Evolutionary conservation across 2,888 invertebrate genomes (phyloP), one percentile per base, ranked within the genome.

Genomic region (Eretmocerus hayati): DNA sequence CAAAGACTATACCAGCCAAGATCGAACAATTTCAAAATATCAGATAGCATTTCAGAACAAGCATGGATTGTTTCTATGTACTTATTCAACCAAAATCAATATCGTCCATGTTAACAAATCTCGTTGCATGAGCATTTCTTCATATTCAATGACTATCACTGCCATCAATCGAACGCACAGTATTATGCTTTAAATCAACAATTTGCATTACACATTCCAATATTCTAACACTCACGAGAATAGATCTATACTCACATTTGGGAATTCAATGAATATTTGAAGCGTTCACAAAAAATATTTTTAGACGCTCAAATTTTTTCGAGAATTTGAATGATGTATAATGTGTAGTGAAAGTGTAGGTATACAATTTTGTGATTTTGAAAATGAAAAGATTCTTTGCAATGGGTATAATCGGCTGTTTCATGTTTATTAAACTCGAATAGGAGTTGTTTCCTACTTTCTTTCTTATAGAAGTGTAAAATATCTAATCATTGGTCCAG

Each of bases 401-500:
- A 30, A 46, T 53, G 36, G 42, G 38, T n/a, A n/a, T n/a, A n/a
- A n/a, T n/a, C n/a, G n/a, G n/a, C 26, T 36, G 21, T 16, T 21
- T 42, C 22, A n/a, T n/a, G n/a, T 50, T 41, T 38, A 30, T 21
- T 50, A 21, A 26, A 9, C 33, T 6, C 13, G 44, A 44, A 40
- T 42, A 43, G 30, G 41, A 26, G 26, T 20, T 43, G 19, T 30
- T 42, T 47, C 31, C 46, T 49, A 21, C 20, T 33, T 43, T 48
- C 48, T 37, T 40, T 45, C 49, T 36, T 55, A 62, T 63, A 65
- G 63, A 66, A 65, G 65, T 67, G 67, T 67, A 67, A 68, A 67
- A 67, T 66, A n/a, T 67, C 59, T 54, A 58, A 54, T 57, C 46
- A 64, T 68, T 68, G 68, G 68, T 69, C 68, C 67, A 68, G 64